A percentile compares a stretch with the other conserved stretches of the same genome.
Evolutionary conservation across 2,888 invertebrate species (phyloP).

Genomic region (Litoditis marina): DNA sequence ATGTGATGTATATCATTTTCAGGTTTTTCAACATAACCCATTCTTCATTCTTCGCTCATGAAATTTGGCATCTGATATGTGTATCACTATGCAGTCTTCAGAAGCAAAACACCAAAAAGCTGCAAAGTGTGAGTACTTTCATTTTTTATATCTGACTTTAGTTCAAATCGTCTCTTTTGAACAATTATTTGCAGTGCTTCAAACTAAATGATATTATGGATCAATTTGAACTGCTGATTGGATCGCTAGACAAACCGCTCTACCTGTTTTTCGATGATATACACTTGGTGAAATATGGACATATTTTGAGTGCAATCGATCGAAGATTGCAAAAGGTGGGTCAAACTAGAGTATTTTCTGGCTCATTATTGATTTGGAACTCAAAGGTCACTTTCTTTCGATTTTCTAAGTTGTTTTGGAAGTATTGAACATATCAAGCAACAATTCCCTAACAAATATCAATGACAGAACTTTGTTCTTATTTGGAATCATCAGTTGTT

Average conservation of each 20-base stretch:
- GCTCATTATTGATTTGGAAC: no score
- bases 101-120: not conserved
- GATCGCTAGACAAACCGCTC: slow-evolving; percentile 40
- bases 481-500: not conserved
- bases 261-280: slow-evolving; percentile 59
- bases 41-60: slow-evolving; percentile 54
- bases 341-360: no score
- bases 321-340: slow-evolving; percentile 15
- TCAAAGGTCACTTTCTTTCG: no score
- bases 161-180: not conserved
- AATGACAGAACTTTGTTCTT: no score
- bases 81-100: not conserved
- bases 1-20: not conserved
- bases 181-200: slow-evolving; percentile 14
- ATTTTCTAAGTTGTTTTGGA: no score
- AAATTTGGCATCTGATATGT: slow-evolving; percentile 41
- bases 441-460: no score
- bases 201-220: slow-evolving; percentile 13
- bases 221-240: slow-evolving; percentile 5
- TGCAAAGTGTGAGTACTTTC: not conserved
- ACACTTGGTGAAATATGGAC: slow-evolving; percentile 51
- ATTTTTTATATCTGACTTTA: not conserved
- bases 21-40: slow-evolving; percentile 50
- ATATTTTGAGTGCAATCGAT: slow-evolving; percentile 39
- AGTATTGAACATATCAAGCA: no score